These are phyloP conservation scores for Brachionus plicatilis DNA, from an alignment of 1,140 invertebrate species.

Conservation along the genomic window DNA sequence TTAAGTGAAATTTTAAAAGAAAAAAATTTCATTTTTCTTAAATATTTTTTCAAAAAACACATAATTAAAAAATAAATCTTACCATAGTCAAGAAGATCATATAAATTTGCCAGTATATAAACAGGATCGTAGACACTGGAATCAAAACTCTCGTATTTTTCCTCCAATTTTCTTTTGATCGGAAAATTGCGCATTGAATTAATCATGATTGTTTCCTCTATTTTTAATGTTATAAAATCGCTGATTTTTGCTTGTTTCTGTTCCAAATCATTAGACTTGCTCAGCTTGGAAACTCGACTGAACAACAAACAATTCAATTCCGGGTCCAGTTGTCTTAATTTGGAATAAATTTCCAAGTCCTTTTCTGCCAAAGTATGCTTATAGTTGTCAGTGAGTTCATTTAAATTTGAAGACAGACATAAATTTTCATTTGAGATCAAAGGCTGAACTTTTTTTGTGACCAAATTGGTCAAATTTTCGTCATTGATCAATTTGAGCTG, in stretches of 20 bases:
- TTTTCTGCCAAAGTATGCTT: not conserved
- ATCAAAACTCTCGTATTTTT: not conserved
- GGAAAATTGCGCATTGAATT: slow-evolving; percentile 21
- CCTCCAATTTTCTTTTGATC: not conserved
- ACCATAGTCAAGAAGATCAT: slow-evolving; percentile 8
- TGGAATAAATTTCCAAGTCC: not conserved
- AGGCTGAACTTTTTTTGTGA: not conserved
- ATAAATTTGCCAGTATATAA: slow-evolving; percentile 14
- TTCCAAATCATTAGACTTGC: not conserved
- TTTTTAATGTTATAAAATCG: slow-evolving; percentile 12
- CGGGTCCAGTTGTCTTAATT: not conserved
- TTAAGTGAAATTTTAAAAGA: too few relatives aligned
- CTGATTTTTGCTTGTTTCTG: slow-evolving; percentile 10
- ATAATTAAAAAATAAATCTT: not conserved
- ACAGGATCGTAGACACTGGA: slow-evolving; percentile 2
- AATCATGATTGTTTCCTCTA: not conserved
- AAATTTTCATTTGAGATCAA: not conserved
- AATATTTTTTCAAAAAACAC: too few relatives aligned
- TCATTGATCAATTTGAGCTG: not conserved
- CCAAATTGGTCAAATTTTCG: not conserved
- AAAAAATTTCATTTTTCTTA: too few relatives aligned
- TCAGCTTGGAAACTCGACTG: not conserved
- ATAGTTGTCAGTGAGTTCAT: not conserved
- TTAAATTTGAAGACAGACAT: not conserved
- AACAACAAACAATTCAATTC: slow-evolving; percentile 20